Evolutionary conservation across 2,888 invertebrate species (phyloP).

Genomic region (Artemia sinica): DNA sequence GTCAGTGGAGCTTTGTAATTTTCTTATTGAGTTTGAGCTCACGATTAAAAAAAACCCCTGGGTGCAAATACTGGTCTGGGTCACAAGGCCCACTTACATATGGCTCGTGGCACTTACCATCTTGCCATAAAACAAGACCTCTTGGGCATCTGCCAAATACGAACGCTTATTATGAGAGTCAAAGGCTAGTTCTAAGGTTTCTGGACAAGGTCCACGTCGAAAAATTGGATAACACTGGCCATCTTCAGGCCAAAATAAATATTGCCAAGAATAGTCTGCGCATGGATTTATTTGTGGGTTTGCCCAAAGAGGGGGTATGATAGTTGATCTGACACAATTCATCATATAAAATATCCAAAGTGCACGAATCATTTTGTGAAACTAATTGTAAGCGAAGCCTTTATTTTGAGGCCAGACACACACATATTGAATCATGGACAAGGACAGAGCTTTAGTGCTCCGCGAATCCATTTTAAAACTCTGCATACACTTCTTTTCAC

Average conservation of each 20-base stretch:
- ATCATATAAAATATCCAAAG: constrained; percentile 5
- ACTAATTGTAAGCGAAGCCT: neutral
- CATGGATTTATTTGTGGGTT: constrained; percentile 64
- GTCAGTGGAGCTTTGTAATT: neutral
- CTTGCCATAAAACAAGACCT: constrained; percentile 50
- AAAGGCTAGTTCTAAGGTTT: constrained; percentile 61
- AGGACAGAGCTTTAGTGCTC: too few species aligned
- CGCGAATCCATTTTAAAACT: too few species aligned
- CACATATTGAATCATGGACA: too few species aligned
- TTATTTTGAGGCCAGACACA: too few species aligned
- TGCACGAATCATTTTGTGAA: neutral
- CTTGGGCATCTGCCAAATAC: constrained; percentile 68
- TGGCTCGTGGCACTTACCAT: constrained; percentile 51
- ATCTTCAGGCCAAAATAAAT: constrained; percentile 64
- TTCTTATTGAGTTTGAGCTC: neutral
- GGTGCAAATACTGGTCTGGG: constrained; percentile 36
- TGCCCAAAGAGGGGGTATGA: constrained; percentile 70
- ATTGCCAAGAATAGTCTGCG: constrained; percentile 62
- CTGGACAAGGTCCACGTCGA: constrained; percentile 53
- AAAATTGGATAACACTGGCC: constrained; percentile 74
- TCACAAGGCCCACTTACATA: constrained; percentile 48
- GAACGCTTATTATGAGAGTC: constrained; percentile 44
- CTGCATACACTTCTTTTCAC: too few species aligned
- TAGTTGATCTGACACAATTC: constrained; percentile 35
- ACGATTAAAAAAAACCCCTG: constrained; percentile 34